Base-by-base conservation (phyloP, 2,797 vertebrate genomes). In the Sebastes itinus region DNA sequence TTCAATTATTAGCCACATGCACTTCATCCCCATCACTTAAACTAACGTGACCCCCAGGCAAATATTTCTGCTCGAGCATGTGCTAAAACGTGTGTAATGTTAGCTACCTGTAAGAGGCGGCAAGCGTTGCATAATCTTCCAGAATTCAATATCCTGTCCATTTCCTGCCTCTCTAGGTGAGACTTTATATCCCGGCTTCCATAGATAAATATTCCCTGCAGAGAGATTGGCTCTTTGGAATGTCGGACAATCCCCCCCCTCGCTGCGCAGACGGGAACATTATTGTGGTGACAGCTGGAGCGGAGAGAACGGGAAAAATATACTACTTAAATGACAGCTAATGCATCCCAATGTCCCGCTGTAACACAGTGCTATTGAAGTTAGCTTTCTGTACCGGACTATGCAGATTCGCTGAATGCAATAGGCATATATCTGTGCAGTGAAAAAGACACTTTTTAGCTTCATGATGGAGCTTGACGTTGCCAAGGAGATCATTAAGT, bases 111-210 rank as follows among this genome's bases (percentile, higher is more conserved):
- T 63, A 72, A 72, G n/a, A 83, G 66, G 65, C 33, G 2, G 58
- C 63, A 20, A 72, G 60, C 20, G 66, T 92, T 91, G 63, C 91
- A 87, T 89, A 87, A 92, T 83, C 75, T 63, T 69, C 71, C 82
- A 87, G 87, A 87, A 88, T 83, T 92, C 87, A 91, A 93, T 93
- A 92, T 92, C 89, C 92, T 88, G 92, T 92, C 89, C 73, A 64
- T 90, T 89, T 90, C 88, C 90, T 91, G 83, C 56, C 73, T 87
- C 71, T 80, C 23, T 83, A 86, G 89, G 85, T 90, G 90, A 85
- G 77, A 90, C 78, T 88, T 88, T 89, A 92, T 92, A 89, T 92
- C 74, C 75, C 11, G 3, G 84, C 83, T 91, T 88, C 84, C 78
- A 72, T 82, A 86, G 86, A 90, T 89, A 90, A 93, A 93, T 87